phyloP scores from a whole-genome alignment of 2,797 vertebrate genomes.

The Vultur gryphus region DNA sequence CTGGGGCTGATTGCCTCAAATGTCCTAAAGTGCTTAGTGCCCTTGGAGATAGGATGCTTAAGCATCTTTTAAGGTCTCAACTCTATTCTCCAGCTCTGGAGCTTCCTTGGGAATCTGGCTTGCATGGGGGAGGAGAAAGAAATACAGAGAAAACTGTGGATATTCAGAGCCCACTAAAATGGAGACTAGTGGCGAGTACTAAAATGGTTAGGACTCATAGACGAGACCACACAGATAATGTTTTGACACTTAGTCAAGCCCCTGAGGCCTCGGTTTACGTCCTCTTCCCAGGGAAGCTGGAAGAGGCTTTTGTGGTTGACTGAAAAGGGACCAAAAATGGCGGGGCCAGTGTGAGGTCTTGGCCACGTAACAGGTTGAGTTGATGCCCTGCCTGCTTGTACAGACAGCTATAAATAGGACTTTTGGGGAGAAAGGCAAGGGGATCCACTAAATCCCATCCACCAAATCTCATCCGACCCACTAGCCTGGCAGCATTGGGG shows the following conservation, averaged over 20 bases:
- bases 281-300: not conserved
- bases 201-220: not conserved
- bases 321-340: not conserved
- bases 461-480: accelerated
- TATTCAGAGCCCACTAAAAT: not conserved
- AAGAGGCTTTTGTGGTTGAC: not conserved
- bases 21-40: not conserved
- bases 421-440: not conserved
- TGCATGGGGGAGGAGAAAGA: accelerated
- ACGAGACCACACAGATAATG: not conserved
- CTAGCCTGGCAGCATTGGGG: not conserved
- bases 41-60: not conserved
- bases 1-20: not conserved
- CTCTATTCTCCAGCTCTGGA: not conserved
- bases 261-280: not conserved
- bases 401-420: not conserved
- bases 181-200: not conserved
- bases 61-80: not conserved
- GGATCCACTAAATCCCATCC: not conserved
- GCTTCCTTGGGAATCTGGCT: not conserved
- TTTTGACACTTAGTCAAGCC: not conserved
- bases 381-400: not conserved
- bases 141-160: not conserved
- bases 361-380: accelerated
- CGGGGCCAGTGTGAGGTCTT: not conserved